Evolutionary conservation across 2,888 invertebrate genomes (phyloP).

Genomic region (Yponomeuta plumbellus): DNA sequence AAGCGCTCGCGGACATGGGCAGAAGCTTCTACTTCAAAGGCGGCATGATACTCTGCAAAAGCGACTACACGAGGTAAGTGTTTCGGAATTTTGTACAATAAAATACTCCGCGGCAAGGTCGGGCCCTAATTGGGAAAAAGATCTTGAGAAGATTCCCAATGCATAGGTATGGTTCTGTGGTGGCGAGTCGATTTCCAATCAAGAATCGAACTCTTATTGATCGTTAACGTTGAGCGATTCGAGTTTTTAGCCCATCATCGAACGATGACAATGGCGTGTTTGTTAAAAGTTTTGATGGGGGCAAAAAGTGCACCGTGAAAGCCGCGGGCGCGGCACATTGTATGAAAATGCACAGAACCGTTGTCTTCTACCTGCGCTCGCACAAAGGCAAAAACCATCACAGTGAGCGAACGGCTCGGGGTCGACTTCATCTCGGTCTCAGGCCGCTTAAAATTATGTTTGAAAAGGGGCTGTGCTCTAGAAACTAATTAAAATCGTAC

Average conservation of each 20-base stretch:
- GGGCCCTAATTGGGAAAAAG: not conserved
- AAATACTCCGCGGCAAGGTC: not conserved
- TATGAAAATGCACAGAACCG: slow-evolving; percentile 70
- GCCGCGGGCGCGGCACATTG: slow-evolving; percentile 71
- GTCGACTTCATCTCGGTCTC: slow-evolving; percentile 33
- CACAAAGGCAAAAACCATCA: slow-evolving; percentile 58
- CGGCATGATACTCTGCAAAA: slow-evolving; percentile 96
- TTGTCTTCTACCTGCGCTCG: slow-evolving; percentile 66
- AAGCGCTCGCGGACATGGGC: slow-evolving; percentile 93
- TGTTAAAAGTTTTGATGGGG: slow-evolving; percentile 55
- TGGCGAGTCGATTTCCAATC: slow-evolving; percentile 1
- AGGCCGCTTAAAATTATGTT: not conserved
- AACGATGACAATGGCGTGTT: slow-evolving; percentile 72
- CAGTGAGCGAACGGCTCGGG: slow-evolving; percentile 46
- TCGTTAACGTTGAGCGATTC: slow-evolving; percentile 32
- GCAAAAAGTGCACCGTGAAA: slow-evolving; percentile 67
- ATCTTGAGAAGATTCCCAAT: not conserved
- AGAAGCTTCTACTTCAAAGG: slow-evolving; percentile 94
- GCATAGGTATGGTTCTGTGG: not conserved
- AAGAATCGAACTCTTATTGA: slow-evolving; percentile 12
- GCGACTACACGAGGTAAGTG: slow-evolving; percentile 94
- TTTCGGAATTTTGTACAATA: slow-evolving; percentile 3
- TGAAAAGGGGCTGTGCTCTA: slow-evolving; percentile 39
- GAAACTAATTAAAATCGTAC: slow-evolving; percentile 61
- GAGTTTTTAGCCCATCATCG: slow-evolving; percentile 67